Percentiles rank a stretch among this genome's conserved stretches.
Conservation (phyloP, 2,888 invertebrate genomes). For the Mylabris sibirica region DNA sequence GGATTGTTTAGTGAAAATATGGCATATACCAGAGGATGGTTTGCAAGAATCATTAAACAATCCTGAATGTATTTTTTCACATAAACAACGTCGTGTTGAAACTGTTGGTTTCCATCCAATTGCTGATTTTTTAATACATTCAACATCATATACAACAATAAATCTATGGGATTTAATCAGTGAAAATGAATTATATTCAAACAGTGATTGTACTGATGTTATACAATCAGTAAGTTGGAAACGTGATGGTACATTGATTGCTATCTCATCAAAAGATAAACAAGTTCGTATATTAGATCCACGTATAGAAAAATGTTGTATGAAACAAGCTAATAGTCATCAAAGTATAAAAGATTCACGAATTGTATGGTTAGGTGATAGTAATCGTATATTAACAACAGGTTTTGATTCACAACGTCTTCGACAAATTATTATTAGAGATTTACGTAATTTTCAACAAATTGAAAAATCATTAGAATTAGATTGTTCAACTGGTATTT, state of each 20-base stretch:
- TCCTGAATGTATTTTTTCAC: constrained; percentile 82
- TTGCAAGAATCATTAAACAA: constrained; percentile 77
- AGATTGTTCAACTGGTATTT: constrained; percentile 87
- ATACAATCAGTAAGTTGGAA: constrained; percentile 93
- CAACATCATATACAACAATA: constrained; percentile 81
- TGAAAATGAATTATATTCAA: constrained; percentile 82
- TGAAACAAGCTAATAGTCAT: constrained; percentile 77
- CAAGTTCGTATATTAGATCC: constrained; percentile 88
- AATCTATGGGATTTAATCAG: constrained; percentile 87
- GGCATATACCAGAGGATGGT: constrained; percentile 87
- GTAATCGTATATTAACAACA: constrained; percentile 83
- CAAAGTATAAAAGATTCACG: constrained; percentile 92
- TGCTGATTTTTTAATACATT: constrained; percentile 88
- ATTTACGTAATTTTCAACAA: constrained; percentile 80
- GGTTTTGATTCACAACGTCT: constrained; percentile 89
- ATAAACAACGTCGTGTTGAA: constrained; percentile 86
- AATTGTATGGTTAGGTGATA: constrained; percentile 89
- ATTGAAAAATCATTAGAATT: constrained; percentile 81
- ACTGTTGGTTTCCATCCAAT: constrained; percentile 91
- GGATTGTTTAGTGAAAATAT: constrained; percentile 87
- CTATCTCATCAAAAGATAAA: constrained; percentile 92
- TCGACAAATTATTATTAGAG: constrained; percentile 88
- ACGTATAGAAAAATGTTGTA: constrained; percentile 68
- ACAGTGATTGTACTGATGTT: constrained; percentile 76
- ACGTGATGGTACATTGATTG: constrained; percentile 80